phyloP scores from a whole-genome alignment of 2,113 vertebrate genomes.

The Lepisosteus osseus region DNA sequence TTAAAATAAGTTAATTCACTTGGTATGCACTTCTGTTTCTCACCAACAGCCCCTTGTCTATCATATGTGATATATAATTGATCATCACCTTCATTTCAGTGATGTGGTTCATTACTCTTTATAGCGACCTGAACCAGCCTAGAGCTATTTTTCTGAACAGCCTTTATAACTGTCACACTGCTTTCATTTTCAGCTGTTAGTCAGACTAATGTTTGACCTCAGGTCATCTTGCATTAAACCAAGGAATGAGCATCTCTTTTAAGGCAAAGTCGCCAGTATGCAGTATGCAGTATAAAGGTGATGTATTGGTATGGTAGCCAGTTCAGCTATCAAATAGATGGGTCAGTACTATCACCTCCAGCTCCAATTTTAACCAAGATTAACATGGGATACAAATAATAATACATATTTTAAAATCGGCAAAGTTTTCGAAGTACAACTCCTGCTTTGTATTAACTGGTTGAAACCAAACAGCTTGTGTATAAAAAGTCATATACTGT shows the following conservation, averaged over 20 bases:
- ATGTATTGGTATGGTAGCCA: constrained; percentile 22
- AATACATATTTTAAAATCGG: constrained; percentile 31
- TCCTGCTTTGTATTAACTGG: too few relatives aligned
- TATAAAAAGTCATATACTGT: too few relatives aligned
- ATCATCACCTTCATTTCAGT: constrained; percentile 31
- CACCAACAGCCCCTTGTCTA: constrained; percentile 14
- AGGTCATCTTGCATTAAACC: background rate
- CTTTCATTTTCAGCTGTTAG: constrained; percentile 22
- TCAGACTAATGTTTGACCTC: constrained; percentile 29
- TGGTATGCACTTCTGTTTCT: constrained; percentile 31
- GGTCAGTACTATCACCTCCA: too few relatives aligned
- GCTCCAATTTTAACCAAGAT: too few relatives aligned
- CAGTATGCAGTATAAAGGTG: constrained; percentile 38
- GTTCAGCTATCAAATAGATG: background rate
- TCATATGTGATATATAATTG: constrained; percentile 35
- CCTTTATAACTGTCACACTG: constrained; percentile 20
- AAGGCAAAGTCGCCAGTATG: constrained; percentile 1
- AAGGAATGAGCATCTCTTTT: constrained; percentile 2
- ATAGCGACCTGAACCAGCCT: constrained; percentile 30
- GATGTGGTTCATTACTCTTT: constrained; percentile 43
- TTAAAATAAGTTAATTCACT: too few relatives aligned
- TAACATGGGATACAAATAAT: background rate
- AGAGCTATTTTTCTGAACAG: constrained; percentile 19
- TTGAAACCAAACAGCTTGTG: too few relatives aligned
- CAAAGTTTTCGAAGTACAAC: too few relatives aligned